These are phyloP conservation scores for Phalera bucephala DNA, from an alignment of 2,888 invertebrate species.

Conservation along the genomic window DNA sequence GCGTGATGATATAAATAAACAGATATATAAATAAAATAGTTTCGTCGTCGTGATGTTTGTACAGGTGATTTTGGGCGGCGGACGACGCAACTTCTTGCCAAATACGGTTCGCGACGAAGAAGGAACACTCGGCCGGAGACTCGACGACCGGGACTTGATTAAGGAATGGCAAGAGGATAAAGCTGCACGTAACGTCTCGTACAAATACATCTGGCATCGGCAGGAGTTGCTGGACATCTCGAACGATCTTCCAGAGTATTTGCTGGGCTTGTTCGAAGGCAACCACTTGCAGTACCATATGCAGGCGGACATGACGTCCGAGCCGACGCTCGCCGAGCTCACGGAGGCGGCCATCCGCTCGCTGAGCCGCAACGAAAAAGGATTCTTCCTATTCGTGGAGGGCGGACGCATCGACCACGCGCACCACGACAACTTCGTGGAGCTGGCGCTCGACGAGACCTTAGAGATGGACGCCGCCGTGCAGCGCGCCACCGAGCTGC, in stretches of 20 bases:
- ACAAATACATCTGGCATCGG: slow-evolving; percentile 15
- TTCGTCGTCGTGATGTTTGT: too few relatives aligned
- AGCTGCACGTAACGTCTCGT: background rate
- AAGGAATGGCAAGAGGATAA: slow-evolving; percentile 38
- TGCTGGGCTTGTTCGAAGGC: slow-evolving; percentile 35
- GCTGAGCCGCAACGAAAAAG: slow-evolving; percentile 84
- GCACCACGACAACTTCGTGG: slow-evolving; percentile 83
- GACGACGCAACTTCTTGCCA: slow-evolving; percentile 17
- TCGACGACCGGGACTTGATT: slow-evolving; percentile 80
- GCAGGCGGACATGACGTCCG: slow-evolving; percentile 59
- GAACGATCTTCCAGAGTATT: slow-evolving; percentile 12
- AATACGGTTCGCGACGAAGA: slow-evolving; percentile 11
- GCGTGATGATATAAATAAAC: too few relatives aligned
- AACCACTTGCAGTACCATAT: slow-evolving; percentile 85
- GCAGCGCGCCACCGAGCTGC: slow-evolving; percentile 57
- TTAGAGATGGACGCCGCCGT: slow-evolving; percentile 85
- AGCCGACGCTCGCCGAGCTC: slow-evolving; percentile 83
- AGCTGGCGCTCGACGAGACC: slow-evolving; percentile 86
- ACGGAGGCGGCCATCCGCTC: slow-evolving; percentile 85
- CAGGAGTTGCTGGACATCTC: slow-evolving; percentile 4
- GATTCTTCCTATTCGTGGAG: slow-evolving; percentile 89
- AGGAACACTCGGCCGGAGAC: slow-evolving; percentile 10
- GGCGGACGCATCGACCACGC: slow-evolving; percentile 85
- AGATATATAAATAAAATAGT: too few relatives aligned
- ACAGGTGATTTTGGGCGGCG: slow-evolving; percentile 24